phyloP scores from a whole-genome alignment of 2,113 vertebrate species.

The Tyto alba region DNA sequence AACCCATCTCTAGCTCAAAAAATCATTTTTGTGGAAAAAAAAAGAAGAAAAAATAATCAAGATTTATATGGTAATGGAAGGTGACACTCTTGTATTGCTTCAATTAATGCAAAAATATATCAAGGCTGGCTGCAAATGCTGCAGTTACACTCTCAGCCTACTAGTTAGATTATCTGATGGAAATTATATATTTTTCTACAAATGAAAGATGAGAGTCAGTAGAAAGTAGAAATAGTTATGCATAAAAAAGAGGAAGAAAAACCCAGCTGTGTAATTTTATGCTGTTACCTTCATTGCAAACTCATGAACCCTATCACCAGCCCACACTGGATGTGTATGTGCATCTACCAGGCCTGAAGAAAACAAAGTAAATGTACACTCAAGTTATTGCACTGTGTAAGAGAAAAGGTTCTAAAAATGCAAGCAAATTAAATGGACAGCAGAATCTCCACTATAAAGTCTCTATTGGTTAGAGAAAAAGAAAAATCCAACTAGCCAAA shows the following conservation, averaged over 20 bases:
- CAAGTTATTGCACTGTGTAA: background rate
- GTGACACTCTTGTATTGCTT: background rate
- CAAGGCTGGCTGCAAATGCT: background rate
- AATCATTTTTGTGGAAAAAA: background rate
- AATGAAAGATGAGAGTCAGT: background rate
- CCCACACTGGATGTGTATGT: slow-evolving; percentile 97
- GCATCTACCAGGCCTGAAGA: slow-evolving; percentile 90
- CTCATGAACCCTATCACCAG: slow-evolving; percentile 94
- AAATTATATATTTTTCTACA: background rate
- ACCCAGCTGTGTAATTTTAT: background rate
- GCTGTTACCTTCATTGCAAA: slow-evolving; percentile 95
- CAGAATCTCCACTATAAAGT: background rate
- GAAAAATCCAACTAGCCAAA: background rate
- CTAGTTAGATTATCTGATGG: background rate
- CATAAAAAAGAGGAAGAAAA: background rate
- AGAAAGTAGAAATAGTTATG: background rate
- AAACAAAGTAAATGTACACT: background rate
- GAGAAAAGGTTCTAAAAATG: background rate
- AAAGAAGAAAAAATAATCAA: background rate
- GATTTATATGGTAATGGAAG: background rate
- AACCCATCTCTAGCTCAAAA: background rate
- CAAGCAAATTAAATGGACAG: background rate
- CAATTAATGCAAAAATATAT: background rate
- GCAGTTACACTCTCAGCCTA: background rate
- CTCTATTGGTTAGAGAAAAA: background rate